A percentile compares a stretch with the other conserved stretches of the same genome.
Conservation (phyloP, 2,797 vertebrate species). For the Chrysocyon brachyurus region DNA sequence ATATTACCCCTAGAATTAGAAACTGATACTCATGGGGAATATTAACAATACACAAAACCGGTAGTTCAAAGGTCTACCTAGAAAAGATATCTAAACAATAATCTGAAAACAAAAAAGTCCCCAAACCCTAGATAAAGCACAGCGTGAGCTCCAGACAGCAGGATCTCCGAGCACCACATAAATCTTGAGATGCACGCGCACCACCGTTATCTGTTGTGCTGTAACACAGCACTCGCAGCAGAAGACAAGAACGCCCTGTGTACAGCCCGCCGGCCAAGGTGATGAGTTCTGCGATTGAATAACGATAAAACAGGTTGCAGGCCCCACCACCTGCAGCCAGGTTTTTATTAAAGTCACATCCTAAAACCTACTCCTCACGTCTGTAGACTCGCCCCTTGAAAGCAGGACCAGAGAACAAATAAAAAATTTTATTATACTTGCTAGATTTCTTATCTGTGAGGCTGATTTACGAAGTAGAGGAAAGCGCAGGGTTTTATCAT, state of each 20-base stretch:
- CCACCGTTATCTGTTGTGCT: slow-evolving; percentile 15
- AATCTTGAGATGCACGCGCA: slow-evolving; percentile 20
- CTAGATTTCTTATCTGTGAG: slow-evolving; percentile 61
- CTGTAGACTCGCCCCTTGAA: slow-evolving; percentile 15
- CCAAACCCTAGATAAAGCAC: neutral
- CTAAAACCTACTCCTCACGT: neutral
- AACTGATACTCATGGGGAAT: neutral
- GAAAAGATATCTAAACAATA: slow-evolving; percentile 9
- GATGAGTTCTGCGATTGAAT: neutral
- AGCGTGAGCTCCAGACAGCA: neutral
- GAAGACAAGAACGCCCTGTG: neutral
- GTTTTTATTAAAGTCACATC: slow-evolving; percentile 66
- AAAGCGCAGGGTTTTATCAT: slow-evolving; percentile 1
- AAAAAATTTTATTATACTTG: slow-evolving; percentile 60
- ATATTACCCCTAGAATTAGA: neutral
- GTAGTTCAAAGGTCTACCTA: neutral
- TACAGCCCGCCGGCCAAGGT: neutral
- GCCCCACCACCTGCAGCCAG: neutral
- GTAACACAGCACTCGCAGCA: neutral
- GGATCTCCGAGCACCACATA: neutral
- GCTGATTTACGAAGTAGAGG: slow-evolving; percentile 67
- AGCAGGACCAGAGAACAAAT: slow-evolving; percentile 73
- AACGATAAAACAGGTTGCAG: neutral
- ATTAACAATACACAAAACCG: neutral
- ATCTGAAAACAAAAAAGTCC: neutral